Percentiles rank a stretch among this genome's conserved stretches.
Conservation (phyloP, 1,140 invertebrate species). For the Drosophila azteca region DNA sequence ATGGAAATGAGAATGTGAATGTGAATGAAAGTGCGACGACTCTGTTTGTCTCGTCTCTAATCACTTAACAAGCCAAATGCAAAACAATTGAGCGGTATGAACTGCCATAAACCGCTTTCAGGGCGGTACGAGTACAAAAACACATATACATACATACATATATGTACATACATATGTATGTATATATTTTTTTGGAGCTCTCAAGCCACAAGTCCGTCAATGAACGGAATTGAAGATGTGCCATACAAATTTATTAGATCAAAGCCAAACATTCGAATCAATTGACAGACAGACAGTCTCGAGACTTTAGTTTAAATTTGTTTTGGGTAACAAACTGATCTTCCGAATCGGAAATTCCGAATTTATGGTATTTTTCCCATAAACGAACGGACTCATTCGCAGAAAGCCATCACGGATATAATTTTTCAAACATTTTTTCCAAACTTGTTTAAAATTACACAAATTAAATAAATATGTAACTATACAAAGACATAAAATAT, state of each 20-base stretch:
- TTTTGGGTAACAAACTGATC: slow-evolving; percentile 38
- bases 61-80: slow-evolving; percentile 58
- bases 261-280: slow-evolving; percentile 42
- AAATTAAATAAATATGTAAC: too few species aligned
- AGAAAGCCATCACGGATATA: too few species aligned
- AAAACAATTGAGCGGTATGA: slow-evolving; percentile 63
- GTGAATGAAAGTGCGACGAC: slow-evolving; percentile 49
- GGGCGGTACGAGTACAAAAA: not conserved
- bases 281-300: slow-evolving; percentile 44
- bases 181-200: not conserved
- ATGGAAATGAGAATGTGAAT: too few species aligned
- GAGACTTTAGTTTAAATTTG: slow-evolving; percentile 43
- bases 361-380: not conserved
- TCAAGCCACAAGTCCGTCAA: slow-evolving; percentile 33
- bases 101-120: slow-evolving; percentile 59
- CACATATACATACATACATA: too few species aligned
- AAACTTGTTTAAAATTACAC: too few species aligned
- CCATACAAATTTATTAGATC: slow-evolving; percentile 74
- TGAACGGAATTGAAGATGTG: slow-evolving; percentile 46
- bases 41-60: slow-evolving; percentile 29
- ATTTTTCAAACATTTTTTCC: too few species aligned
- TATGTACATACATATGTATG: too few species aligned
- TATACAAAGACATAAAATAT: too few species aligned
- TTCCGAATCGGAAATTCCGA: slow-evolving; percentile 14
- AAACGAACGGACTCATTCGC: too few species aligned